Conservation (phyloP, 1,140 invertebrate genomes). For the Atta texana region DNA sequence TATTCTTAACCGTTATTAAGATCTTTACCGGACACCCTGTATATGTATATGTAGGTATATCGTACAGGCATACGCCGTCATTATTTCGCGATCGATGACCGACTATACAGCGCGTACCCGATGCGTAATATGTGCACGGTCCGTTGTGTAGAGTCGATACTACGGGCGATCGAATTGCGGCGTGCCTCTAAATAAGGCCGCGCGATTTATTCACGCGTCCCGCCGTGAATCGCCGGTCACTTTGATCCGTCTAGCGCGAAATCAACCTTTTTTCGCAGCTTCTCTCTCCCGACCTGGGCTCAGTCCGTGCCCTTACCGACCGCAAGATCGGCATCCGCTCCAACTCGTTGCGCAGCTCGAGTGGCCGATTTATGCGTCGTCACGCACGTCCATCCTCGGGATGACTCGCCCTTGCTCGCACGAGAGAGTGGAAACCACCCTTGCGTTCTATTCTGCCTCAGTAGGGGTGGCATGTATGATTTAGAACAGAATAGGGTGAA, state of each 20-base stretch:
- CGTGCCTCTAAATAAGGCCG: slow-evolving; percentile 54
- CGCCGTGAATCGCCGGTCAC: slow-evolving; percentile 43
- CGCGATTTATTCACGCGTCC: slow-evolving; percentile 51
- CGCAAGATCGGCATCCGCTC: slow-evolving; percentile 37
- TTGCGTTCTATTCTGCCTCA: slow-evolving; percentile 32
- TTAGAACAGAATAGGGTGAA: slow-evolving; percentile 18
- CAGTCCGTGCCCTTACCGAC: slow-evolving; percentile 36
- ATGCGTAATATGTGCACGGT: slow-evolving; percentile 38
- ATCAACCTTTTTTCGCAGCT: slow-evolving; percentile 53
- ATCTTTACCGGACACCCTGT: too few species aligned
- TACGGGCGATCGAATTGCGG: slow-evolving; percentile 51
- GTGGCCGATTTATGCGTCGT: slow-evolving; percentile 82
- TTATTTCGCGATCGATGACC: slow-evolving; percentile 60
- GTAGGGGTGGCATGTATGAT: background rate
- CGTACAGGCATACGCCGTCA: background rate
- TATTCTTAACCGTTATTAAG: too few species aligned
- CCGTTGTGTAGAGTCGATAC: slow-evolving; percentile 14
- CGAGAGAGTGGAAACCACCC: slow-evolving; percentile 47
- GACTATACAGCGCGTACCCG: slow-evolving; percentile 36
- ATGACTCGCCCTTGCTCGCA: slow-evolving; percentile 58
- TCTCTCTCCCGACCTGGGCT: background rate
- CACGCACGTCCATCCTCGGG: slow-evolving; percentile 77
- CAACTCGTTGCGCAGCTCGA: slow-evolving; percentile 62
- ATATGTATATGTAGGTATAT: background rate
- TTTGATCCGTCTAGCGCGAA: slow-evolving; percentile 63